These are phyloP conservation scores for Nothobranchius furzeri DNA, from an alignment of 2,113 vertebrate species.

Conservation along the genomic window DNA sequence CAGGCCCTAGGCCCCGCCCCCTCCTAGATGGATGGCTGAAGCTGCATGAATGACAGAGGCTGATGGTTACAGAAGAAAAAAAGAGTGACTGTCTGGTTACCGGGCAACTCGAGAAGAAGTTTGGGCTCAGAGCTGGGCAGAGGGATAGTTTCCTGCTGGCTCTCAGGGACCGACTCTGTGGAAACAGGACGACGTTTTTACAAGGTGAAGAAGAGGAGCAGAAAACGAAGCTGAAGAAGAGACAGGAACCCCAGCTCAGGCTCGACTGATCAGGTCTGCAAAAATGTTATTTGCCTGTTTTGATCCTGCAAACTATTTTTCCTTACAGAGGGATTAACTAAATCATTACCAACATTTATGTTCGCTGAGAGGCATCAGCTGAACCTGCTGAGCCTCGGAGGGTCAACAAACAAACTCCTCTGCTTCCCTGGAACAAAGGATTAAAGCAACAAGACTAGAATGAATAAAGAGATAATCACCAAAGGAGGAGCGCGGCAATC, in stretches of 20 bases:
- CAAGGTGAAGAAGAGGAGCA: neutral
- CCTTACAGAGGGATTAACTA: too few species aligned
- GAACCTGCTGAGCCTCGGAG: neutral
- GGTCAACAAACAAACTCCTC: too few species aligned
- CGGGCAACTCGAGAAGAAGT: conserved; percentile 48
- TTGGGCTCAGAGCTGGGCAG: conserved; percentile 55
- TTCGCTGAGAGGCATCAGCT: neutral
- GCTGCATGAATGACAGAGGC: conserved; percentile 51
- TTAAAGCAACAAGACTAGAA: neutral
- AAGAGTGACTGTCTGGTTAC: conserved; percentile 57
- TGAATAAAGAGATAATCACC: conserved; percentile 63
- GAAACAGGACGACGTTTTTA: conserved; percentile 28
- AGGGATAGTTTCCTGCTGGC: conserved; percentile 60
- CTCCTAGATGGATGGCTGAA: conserved; percentile 13
- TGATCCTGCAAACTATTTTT: neutral
- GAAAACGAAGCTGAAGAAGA: neutral
- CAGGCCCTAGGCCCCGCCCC: conserved; percentile 30
- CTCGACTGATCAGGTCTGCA: conserved; percentile 2
- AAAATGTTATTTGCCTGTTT: too few species aligned
- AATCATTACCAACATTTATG: too few species aligned
- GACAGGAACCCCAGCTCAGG: neutral
- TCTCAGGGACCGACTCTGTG: conserved; percentile 63
- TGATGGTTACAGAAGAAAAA: conserved; percentile 26
- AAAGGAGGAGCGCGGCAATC: conserved; percentile 64
- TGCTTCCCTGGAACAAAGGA: neutral